phyloP scores from a whole-genome alignment of 2,888 invertebrate species.

The Agriopis leucophaearia region DNA sequence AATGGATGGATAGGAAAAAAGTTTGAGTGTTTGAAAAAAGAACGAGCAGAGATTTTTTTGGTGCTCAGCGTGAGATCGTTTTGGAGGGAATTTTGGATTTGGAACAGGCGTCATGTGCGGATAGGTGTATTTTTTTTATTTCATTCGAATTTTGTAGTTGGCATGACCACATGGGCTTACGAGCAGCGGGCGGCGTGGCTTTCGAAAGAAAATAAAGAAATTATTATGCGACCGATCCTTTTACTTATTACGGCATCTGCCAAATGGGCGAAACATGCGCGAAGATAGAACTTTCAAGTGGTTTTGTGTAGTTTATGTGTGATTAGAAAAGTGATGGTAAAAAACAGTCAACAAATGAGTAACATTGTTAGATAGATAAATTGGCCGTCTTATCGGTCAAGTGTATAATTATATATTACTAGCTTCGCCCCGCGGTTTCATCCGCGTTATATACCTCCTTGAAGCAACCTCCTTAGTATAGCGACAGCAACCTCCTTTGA shows the following conservation, averaged over 20 bases:
- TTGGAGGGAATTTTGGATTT: constrained; percentile 82
- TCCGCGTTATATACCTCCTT: too few relatives aligned
- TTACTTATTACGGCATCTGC: constrained; percentile 66
- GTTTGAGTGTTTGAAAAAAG: constrained; percentile 60
- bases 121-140: constrained; percentile 59
- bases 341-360: neutral
- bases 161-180: constrained; percentile 51
- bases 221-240: constrained; percentile 63
- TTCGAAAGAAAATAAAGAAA: constrained; percentile 59
- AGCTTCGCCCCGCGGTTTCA: too few relatives aligned
- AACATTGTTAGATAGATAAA: too few relatives aligned
- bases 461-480: too few relatives aligned
- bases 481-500: too few relatives aligned
- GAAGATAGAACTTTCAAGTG: constrained; percentile 54
- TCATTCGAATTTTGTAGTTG: constrained; percentile 52
- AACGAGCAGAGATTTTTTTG: constrained; percentile 68
- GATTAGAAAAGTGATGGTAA: neutral
- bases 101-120: constrained; percentile 79
- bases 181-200: constrained; percentile 59
- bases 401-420: too few relatives aligned
- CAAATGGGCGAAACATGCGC: constrained; percentile 65
- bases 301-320: constrained; percentile 60
- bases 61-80: constrained; percentile 83
- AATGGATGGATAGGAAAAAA: constrained; percentile 65
- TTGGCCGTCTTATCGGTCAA: too few relatives aligned